Percentiles rank a stretch among this genome's conserved stretches.
Evolutionary conservation across 2,797 vertebrate genomes (phyloP).

Genomic region (Sebastes trivittatus): DNA sequence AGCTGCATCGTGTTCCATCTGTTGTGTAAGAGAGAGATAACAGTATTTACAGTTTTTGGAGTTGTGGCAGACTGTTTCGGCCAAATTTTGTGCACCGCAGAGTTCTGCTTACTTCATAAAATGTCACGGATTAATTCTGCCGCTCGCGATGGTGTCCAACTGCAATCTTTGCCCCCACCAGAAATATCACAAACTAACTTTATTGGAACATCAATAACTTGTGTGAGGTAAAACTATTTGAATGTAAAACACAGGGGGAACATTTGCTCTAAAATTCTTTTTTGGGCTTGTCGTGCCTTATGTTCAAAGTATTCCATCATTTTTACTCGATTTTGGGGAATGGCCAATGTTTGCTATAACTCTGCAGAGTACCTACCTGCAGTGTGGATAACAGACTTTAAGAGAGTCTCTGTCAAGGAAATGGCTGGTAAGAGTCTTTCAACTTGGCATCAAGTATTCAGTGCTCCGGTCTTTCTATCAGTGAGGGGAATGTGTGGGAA

Average conservation of each 20-base stretch:
- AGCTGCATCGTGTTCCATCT: constrained; percentile 81
- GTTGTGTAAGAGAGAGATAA: constrained; percentile 81
- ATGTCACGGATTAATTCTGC: constrained; percentile 72
- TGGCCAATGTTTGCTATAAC: constrained; percentile 17
- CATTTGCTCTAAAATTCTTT: neutral
- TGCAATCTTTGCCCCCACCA: constrained; percentile 47
- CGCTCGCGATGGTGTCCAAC: constrained; percentile 40
- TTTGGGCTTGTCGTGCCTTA: neutral
- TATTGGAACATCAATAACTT: constrained; percentile 27
- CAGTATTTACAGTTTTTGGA: constrained; percentile 78
- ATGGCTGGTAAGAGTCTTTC: constrained; percentile 33
- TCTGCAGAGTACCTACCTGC: neutral
- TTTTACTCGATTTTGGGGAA: constrained; percentile 10
- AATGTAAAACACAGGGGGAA: neutral
- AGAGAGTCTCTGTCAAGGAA: constrained; percentile 19
- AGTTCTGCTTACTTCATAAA: constrained; percentile 70
- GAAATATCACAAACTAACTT: constrained; percentile 56
- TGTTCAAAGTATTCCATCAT: constrained; percentile 1
- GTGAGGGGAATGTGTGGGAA: constrained; percentile 13
- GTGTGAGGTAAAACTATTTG: constrained; percentile 1
- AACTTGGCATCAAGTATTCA: constrained; percentile 31
- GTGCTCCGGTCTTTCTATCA: constrained; percentile 3
- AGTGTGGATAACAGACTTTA: constrained; percentile 16
- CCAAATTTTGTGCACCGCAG: constrained; percentile 59
- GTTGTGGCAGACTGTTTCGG: constrained; percentile 62